Conservation (phyloP, 2,113 vertebrate genomes). For the Mastomys coucha region DNA sequence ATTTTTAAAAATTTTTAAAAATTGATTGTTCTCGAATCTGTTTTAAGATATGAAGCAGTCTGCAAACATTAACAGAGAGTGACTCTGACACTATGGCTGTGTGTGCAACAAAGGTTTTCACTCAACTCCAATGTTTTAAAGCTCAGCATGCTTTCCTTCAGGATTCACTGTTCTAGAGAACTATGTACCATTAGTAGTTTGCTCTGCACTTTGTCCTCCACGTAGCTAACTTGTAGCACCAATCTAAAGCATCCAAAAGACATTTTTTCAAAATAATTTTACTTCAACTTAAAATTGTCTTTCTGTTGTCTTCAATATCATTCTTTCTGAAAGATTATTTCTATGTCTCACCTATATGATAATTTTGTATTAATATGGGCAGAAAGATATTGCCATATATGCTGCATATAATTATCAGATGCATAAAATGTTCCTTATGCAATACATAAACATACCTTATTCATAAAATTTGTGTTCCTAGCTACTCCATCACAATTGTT, state of each 20-base stretch:
- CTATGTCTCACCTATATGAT: neutral
- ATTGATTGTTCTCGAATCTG: neutral
- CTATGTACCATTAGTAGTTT: neutral
- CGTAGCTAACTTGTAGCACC: neutral
- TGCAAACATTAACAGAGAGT: neutral
- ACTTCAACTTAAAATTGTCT: neutral
- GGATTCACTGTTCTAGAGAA: neutral
- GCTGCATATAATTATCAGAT: neutral
- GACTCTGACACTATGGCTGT: neutral
- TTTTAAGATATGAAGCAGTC: neutral
- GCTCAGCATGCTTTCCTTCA: neutral
- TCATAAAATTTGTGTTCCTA: neutral
- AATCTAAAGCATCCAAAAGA: neutral
- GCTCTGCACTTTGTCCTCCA: neutral
- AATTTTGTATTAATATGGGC: neutral
- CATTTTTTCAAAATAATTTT: neutral
- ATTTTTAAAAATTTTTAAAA: neutral
- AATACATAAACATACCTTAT: neutral
- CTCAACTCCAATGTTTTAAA: neutral
- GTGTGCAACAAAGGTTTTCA: neutral
- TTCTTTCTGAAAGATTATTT: neutral
- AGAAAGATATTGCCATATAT: neutral
- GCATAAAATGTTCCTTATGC: neutral
- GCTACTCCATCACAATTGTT: neutral
- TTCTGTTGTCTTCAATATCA: neutral